Percentiles rank a stretch among this genome's conserved stretches.
Evolutionary conservation across 2,888 invertebrate species (phyloP).

Genomic region (Oxyteleia sp.): DNA sequence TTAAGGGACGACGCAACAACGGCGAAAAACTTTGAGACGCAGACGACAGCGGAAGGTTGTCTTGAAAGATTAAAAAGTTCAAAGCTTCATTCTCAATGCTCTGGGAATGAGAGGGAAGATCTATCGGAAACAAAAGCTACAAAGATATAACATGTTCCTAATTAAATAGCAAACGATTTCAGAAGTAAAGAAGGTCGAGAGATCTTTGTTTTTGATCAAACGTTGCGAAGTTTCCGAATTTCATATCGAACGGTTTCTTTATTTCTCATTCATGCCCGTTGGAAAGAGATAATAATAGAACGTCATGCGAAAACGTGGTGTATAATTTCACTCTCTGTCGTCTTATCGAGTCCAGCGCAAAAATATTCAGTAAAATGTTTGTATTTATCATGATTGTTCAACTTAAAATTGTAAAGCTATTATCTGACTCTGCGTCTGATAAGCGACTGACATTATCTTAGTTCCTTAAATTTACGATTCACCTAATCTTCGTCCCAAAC

Average conservation of each 20-base stretch:
- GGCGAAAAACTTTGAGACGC: slow-evolving; percentile 76
- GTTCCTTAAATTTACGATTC: slow-evolving; percentile 66
- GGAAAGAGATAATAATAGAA: slow-evolving; percentile 7
- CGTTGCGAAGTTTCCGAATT: slow-evolving; percentile 29
- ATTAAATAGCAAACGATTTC: slow-evolving; percentile 81
- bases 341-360: slow-evolving; percentile 46
- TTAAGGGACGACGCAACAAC: slow-evolving; percentile 76
- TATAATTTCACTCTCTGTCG: slow-evolving; percentile 1
- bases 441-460: slow-evolving; percentile 57
- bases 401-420: slow-evolving; percentile 54
- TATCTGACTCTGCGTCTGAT: slow-evolving; percentile 57
- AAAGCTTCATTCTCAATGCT: slow-evolving; percentile 75
- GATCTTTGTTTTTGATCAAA: slow-evolving; percentile 47
- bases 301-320: background rate
- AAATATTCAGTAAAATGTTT: slow-evolving; percentile 63
- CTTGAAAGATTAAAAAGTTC: slow-evolving; percentile 82
- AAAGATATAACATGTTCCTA: slow-evolving; percentile 82
- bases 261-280: slow-evolving; percentile 8
- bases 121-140: slow-evolving; percentile 79
- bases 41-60: slow-evolving; percentile 69
- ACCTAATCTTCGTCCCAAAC: slow-evolving; percentile 57
- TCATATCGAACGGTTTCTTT: slow-evolving; percentile 28
- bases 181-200: slow-evolving; percentile 23
- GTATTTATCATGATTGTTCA: slow-evolving; percentile 53
- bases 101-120: slow-evolving; percentile 75